Percentiles rank a stretch among this genome's conserved stretches.
phyloP scores from a whole-genome alignment of 2,113 vertebrate genomes.

The Kryptolebias marmoratus region DNA sequence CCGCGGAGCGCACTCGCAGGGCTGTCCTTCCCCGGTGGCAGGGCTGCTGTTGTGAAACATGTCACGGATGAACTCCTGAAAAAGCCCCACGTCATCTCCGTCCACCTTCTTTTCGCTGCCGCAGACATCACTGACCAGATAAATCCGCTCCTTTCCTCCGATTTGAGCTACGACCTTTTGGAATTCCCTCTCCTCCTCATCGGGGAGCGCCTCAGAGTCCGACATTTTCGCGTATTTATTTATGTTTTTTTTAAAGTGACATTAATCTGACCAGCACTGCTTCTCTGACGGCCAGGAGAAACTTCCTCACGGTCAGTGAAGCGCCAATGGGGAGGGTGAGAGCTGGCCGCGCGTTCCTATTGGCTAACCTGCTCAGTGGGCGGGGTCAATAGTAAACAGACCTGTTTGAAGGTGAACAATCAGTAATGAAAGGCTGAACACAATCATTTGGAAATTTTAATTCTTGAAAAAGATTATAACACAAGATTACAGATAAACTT shows the following conservation, averaged over 20 bases:
- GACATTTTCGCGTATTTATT: conserved; percentile 42
- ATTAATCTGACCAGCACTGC: not conserved
- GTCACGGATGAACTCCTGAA: conserved; percentile 74
- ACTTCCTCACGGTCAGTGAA: conserved; percentile 15
- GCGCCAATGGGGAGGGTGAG: not conserved
- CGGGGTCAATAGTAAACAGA: not conserved
- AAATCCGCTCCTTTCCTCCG: conserved; percentile 76
- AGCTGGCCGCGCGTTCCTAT: conserved; percentile 25
- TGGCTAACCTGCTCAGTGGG: conserved; percentile 42
- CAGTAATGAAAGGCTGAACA: conserved; percentile 27
- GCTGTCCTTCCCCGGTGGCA: not conserved
- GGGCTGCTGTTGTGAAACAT: conserved; percentile 61
- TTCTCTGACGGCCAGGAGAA: not conserved
- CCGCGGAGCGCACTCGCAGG: not conserved
- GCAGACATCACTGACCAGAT: conserved; percentile 69
- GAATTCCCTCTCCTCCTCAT: conserved; percentile 71
- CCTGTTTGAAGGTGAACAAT: conserved; percentile 4
- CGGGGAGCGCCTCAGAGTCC: conserved; percentile 6
- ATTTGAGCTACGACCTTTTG: conserved; percentile 62
- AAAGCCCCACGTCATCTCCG: conserved; percentile 36
- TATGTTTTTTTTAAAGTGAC: not conserved
- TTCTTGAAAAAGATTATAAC: no score
- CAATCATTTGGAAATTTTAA: not conserved
- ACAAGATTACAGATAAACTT: no score
- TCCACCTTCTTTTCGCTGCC: conserved; percentile 48